Conservation (phyloP, 2,888 invertebrate species). For the Sphecodes monilicornis region DNA sequence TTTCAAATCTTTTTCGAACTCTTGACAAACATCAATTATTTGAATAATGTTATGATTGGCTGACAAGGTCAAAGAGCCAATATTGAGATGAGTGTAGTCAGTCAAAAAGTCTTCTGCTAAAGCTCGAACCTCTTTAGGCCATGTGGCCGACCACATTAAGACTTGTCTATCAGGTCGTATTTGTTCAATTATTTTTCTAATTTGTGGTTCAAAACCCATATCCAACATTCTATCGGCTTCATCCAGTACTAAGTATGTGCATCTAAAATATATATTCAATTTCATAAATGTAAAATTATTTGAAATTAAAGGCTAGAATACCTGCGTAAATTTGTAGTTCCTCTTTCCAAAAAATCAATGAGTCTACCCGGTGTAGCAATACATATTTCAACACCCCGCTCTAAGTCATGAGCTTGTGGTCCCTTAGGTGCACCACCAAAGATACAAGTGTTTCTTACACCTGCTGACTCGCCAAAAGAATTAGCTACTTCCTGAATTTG, state of each 20-base stretch:
- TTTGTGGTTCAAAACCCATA: slow-evolving; percentile 99
- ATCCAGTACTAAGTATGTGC: slow-evolving; percentile 95
- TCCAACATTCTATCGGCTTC: slow-evolving; percentile 98
- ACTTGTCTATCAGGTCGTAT: slow-evolving; percentile 97
- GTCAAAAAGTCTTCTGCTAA: slow-evolving; percentile 96
- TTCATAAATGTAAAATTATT: slow-evolving; percentile 88
- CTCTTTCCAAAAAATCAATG: slow-evolving; percentile 96
- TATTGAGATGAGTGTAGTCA: slow-evolving; percentile 95
- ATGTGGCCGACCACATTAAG: slow-evolving; percentile 99
- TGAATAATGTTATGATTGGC: slow-evolving; percentile 99
- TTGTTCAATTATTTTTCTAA: slow-evolving; percentile 96
- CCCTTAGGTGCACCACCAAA: slow-evolving; percentile 99
- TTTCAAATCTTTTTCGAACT: slow-evolving; percentile 92
- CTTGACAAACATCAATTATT: slow-evolving; percentile 96
- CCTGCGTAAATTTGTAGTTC: slow-evolving; percentile 90
- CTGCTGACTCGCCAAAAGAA: slow-evolving; percentile 95
- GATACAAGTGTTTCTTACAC: slow-evolving; percentile 96
- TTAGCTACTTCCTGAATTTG: slow-evolving; percentile 92
- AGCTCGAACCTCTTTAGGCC: slow-evolving; percentile 98
- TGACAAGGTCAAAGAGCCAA: slow-evolving; percentile 94
- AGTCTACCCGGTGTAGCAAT: slow-evolving; percentile 98
- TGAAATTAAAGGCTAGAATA: slow-evolving; percentile 43
- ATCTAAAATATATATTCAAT: slow-evolving; percentile 88
- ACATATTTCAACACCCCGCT: slow-evolving; percentile 96
- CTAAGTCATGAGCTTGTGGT: slow-evolving; percentile 93